Evolutionary conservation across 2,113 vertebrate genomes (phyloP).

Genomic region (Cairina moschata): DNA sequence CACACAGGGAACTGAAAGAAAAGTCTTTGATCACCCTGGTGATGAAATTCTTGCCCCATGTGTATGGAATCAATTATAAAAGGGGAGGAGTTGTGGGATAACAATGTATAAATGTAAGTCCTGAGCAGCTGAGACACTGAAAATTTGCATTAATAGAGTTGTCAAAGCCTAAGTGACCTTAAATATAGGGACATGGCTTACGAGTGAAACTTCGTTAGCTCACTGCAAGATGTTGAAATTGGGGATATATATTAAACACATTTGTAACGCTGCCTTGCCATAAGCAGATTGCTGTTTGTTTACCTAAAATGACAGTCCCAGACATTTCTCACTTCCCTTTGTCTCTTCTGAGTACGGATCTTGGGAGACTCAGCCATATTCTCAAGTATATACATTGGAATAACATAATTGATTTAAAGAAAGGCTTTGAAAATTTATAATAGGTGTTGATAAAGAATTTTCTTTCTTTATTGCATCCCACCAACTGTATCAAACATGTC

Average conservation of each 20-base stretch:
- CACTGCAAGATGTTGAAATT: not conserved
- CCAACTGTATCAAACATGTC: not conserved
- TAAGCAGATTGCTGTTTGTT: not conserved
- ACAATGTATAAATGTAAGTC: not conserved
- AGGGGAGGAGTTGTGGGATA: not conserved
- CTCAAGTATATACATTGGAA: not conserved
- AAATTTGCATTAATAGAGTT: not conserved
- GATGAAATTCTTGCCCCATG: not conserved
- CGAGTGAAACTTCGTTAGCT: not conserved
- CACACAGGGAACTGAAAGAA: not conserved
- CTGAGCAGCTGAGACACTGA: not conserved
- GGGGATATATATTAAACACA: not conserved
- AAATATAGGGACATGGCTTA: not conserved
- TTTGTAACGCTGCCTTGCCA: not conserved
- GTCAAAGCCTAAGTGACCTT: not conserved
- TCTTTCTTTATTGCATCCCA: not conserved
- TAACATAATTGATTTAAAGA: not conserved
- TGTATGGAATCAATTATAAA: not conserved
- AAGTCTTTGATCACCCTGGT: not conserved
- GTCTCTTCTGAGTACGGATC: not conserved
- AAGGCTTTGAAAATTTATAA: conserved; percentile 4
- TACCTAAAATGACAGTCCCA: not conserved
- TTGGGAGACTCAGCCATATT: not conserved
- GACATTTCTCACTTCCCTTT: not conserved
- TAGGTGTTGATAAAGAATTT: not conserved